phyloP scores from a whole-genome alignment of 2,888 invertebrate genomes.

The Galeruca laticollis region DNA sequence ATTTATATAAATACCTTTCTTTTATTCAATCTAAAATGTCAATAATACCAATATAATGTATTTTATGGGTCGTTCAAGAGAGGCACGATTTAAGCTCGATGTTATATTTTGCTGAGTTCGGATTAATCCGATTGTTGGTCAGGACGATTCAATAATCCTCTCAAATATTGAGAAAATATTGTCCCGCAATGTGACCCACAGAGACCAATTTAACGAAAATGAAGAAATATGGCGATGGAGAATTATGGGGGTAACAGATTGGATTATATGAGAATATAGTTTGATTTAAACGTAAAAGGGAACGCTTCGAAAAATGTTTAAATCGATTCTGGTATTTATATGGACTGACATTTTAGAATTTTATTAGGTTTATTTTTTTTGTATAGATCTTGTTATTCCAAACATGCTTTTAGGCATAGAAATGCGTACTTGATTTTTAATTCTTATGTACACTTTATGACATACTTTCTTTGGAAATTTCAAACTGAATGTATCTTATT shows the following conservation, averaged over 20 bases:
- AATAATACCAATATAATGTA: constrained; percentile 38
- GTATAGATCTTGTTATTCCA: too few species aligned
- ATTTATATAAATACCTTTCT: too few species aligned
- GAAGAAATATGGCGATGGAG: constrained; percentile 13
- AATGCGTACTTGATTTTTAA: too few species aligned
- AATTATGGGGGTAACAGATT: constrained; percentile 20
- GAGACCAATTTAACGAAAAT: constrained; percentile 21
- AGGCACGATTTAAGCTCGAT: constrained; percentile 38
- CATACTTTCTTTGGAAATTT: too few species aligned
- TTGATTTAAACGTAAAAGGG: background rate
- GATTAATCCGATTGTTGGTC: constrained; percentile 24
- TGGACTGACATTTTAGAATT: too few species aligned
- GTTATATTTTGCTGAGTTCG: constrained; percentile 33
- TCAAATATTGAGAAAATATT: constrained; percentile 33
- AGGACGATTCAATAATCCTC: constrained; percentile 31
- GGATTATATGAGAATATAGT: constrained; percentile 6
- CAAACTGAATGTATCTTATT: too few species aligned
- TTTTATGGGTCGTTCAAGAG: constrained; percentile 29
- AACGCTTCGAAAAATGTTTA: background rate
- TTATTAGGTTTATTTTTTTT: too few species aligned
- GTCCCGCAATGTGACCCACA: constrained; percentile 18
- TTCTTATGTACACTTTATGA: too few species aligned
- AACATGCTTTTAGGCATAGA: too few species aligned
- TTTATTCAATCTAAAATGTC: background rate
- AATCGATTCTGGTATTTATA: background rate